These are phyloP conservation scores for Nylanderia fulva DNA, from an alignment of 1,140 invertebrate genomes.

Conservation along the genomic window DNA sequence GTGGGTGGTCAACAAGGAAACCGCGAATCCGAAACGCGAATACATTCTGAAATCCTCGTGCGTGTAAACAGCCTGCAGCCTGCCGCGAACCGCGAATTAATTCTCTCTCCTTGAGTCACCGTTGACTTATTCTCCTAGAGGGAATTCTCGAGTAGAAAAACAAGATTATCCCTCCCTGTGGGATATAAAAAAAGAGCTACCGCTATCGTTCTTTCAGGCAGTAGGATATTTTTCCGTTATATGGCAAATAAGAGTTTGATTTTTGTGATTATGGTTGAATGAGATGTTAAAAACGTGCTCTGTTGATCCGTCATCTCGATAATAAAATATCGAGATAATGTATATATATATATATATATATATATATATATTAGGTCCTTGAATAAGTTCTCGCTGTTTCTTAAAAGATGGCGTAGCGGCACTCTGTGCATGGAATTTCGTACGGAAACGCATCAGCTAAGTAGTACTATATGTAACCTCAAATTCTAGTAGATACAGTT, in stretches of 20 bases:
- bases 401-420: no score
- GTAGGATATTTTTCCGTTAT: slow-evolving; percentile 21
- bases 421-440: no score
- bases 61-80: slow-evolving; percentile 73
- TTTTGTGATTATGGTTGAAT: background rate
- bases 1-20: slow-evolving; percentile 58
- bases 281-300: background rate
- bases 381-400: no score
- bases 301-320: slow-evolving; percentile 2
- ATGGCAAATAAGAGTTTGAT: slow-evolving; percentile 41
- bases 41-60: slow-evolving; percentile 59
- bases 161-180: slow-evolving; percentile 40
- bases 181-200: slow-evolving; percentile 46
- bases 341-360: no score
- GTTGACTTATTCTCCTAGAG: slow-evolving; percentile 65
- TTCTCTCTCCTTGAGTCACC: slow-evolving; percentile 43
- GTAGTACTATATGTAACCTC: no score
- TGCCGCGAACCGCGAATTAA: slow-evolving; percentile 67
- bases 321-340: background rate
- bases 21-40: slow-evolving; percentile 70
- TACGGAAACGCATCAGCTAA: no score
- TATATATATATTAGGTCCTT: no score
- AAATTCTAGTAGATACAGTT: no score
- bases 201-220: slow-evolving; percentile 9
- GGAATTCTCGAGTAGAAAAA: slow-evolving; percentile 56